A percentile compares a stretch with the other conserved stretches of the same genome.
These are phyloP conservation scores for Drosophila quinaria DNA, from an alignment of 2,888 invertebrate genomes.

Conservation along the genomic window DNA sequence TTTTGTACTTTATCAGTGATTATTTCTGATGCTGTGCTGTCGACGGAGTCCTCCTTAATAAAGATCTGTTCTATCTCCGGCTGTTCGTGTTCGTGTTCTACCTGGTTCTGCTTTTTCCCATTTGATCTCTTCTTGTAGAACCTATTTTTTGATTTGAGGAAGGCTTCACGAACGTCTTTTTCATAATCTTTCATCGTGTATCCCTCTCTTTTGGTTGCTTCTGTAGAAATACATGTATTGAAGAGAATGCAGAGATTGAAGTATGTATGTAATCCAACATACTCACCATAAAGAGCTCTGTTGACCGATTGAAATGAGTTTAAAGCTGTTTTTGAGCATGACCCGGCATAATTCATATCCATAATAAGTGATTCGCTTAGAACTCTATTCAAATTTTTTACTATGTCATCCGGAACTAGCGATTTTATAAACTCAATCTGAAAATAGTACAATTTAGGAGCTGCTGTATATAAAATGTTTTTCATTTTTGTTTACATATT, in stretches of 20 bases:
- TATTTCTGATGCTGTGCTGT: neutral
- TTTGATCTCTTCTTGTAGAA: neutral
- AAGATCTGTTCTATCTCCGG: neutral
- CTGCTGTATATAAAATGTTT: neutral
- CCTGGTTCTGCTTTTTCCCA: neutral
- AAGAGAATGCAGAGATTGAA: too few relatives aligned
- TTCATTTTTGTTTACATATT: neutral
- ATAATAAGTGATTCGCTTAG: neutral
- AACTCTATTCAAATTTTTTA: neutral
- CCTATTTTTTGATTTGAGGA: neutral
- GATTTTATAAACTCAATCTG: neutral
- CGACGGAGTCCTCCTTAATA: neutral
- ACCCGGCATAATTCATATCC: neutral
- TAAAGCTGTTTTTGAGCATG: neutral
- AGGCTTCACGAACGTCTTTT: neutral
- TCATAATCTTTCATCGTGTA: neutral
- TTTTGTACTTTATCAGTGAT: neutral
- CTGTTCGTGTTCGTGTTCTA: neutral
- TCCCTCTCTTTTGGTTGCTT: neutral
- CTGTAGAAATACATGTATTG: neutral
- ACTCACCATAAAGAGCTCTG: neutral
- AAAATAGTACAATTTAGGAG: neutral
- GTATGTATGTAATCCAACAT: neutral
- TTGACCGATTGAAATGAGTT: neutral
- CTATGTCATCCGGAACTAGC: neutral